Evolutionary conservation across 2,797 vertebrate species (phyloP).

Genomic region (Lacerta viridis): DNA sequence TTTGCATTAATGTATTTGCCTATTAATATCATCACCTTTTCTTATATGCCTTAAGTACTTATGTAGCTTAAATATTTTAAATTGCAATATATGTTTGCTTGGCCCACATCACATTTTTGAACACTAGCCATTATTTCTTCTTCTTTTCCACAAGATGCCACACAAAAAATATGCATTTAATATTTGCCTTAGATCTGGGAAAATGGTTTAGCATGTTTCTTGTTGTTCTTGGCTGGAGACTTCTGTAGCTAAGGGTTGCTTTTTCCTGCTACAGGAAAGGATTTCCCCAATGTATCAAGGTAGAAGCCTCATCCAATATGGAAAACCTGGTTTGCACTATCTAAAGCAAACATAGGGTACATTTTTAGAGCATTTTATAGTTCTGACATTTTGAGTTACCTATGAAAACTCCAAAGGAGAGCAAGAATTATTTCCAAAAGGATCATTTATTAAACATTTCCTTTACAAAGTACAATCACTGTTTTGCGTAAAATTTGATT

Average conservation of each 20-base stretch:
- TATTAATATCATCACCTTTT: not conserved
- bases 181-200: slow-evolving; percentile 71
- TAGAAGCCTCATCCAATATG: slow-evolving; percentile 77
- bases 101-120: slow-evolving; percentile 20
- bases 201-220: slow-evolving; percentile 72
- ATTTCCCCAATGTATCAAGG: slow-evolving; percentile 77
- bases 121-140: slow-evolving; percentile 45
- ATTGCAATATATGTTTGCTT: slow-evolving; percentile 19
- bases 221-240: slow-evolving; percentile 79
- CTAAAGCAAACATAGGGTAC: not conserved
- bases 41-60: not conserved
- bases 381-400: slow-evolving; percentile 34
- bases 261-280: slow-evolving; percentile 79
- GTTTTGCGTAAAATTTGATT: slow-evolving; percentile 67
- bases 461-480: slow-evolving; percentile 86
- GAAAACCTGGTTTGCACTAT: slow-evolving; percentile 66
- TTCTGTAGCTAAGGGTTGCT: slow-evolving; percentile 75
- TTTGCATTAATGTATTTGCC: not conserved
- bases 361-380: slow-evolving; percentile 24
- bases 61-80: not conserved
- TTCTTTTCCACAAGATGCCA: slow-evolving; percentile 47
- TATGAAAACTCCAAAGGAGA: slow-evolving; percentile 67
- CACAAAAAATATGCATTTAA: slow-evolving; percentile 54
- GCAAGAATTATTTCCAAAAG: slow-evolving; percentile 81
- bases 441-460: slow-evolving; percentile 85